Percentiles rank a stretch among this genome's conserved stretches.
Conservation (phyloP, 2,797 vertebrate species). For the Fratercula arctica region DNA sequence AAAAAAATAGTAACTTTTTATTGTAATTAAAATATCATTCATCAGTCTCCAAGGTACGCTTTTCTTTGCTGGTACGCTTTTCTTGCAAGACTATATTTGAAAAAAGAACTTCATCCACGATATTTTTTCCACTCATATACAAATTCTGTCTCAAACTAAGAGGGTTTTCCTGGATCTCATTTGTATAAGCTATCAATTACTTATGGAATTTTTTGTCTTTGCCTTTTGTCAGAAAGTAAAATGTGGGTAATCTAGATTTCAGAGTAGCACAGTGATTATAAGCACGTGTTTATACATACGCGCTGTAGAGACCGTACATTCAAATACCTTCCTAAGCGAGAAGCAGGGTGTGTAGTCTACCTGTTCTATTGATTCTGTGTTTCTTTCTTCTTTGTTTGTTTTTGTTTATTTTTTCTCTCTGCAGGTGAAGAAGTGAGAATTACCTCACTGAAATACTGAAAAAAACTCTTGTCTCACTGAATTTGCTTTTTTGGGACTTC, state of each 20-base stretch:
- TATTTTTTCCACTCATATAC: not conserved
- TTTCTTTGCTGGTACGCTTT: not conserved
- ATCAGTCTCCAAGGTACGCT: not conserved
- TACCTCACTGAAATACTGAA: not conserved
- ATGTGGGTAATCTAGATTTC: not conserved
- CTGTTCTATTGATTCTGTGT: not conserved
- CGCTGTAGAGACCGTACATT: not conserved
- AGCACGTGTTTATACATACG: not conserved
- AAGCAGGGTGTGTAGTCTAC: not conserved
- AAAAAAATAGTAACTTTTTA: not conserved
- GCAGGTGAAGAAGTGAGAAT: constrained; percentile 45
- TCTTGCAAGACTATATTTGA: not conserved
- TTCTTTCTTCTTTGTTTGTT: not conserved
- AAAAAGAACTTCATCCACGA: not conserved
- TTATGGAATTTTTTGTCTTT: not conserved
- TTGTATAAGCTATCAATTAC: not conserved
- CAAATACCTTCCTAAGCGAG: not conserved
- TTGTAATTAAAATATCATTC: not conserved
- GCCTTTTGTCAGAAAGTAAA: not conserved
- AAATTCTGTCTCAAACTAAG: not conserved
- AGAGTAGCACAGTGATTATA: not conserved
- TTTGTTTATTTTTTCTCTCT: constrained; percentile 23
- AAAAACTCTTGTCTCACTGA: not conserved
- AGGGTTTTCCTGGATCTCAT: not conserved
- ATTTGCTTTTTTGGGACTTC: constrained; percentile 52